Evolutionary conservation across 2,797 vertebrate species (phyloP).

Genomic region (Helicolenus hilgendorfi): DNA sequence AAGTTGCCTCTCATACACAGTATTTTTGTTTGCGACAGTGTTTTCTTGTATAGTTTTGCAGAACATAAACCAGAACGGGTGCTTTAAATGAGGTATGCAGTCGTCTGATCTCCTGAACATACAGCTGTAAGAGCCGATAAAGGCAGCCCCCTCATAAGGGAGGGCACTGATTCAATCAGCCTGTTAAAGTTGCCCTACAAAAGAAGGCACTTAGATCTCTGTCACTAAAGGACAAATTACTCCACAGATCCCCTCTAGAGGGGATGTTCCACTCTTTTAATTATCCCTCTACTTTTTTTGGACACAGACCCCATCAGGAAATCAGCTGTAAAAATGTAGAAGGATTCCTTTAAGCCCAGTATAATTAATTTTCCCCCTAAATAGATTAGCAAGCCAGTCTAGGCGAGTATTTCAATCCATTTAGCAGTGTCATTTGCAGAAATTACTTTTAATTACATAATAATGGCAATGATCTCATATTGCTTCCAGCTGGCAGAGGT

Average conservation of each 20-base stretch:
- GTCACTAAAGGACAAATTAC: slow-evolving; percentile 78
- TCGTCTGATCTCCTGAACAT: slow-evolving; percentile 52
- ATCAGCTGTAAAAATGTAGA: slow-evolving; percentile 68
- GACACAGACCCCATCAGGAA: slow-evolving; percentile 64
- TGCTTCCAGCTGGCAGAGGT: slow-evolving; percentile 79
- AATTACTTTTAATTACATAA: slow-evolving; percentile 89
- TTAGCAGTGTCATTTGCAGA: slow-evolving; percentile 83
- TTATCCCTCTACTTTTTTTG: slow-evolving; percentile 69
- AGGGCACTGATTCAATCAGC: slow-evolving; percentile 62
- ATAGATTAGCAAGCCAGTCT: slow-evolving; percentile 80
- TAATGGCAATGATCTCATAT: slow-evolving; percentile 82
- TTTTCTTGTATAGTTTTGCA: slow-evolving; percentile 32
- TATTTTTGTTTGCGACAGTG: slow-evolving; percentile 8
- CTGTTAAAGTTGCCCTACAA: slow-evolving; percentile 66
- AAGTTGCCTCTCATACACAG: neutral
- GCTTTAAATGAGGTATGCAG: slow-evolving; percentile 59
- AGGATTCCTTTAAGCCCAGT: slow-evolving; percentile 75
- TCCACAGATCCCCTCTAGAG: slow-evolving; percentile 47
- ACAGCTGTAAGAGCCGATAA: slow-evolving; percentile 69
- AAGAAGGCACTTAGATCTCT: slow-evolving; percentile 70
- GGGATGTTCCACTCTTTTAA: slow-evolving; percentile 75
- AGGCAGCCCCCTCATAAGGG: slow-evolving; percentile 40
- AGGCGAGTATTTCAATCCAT: slow-evolving; percentile 77
- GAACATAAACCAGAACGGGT: slow-evolving; percentile 26
- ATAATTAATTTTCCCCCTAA: slow-evolving; percentile 82